A percentile compares a stretch with the other conserved stretches of the same genome.
Evolutionary conservation across 2,888 invertebrate genomes (phyloP).

Genomic region (Phyllotreta striolata): DNA sequence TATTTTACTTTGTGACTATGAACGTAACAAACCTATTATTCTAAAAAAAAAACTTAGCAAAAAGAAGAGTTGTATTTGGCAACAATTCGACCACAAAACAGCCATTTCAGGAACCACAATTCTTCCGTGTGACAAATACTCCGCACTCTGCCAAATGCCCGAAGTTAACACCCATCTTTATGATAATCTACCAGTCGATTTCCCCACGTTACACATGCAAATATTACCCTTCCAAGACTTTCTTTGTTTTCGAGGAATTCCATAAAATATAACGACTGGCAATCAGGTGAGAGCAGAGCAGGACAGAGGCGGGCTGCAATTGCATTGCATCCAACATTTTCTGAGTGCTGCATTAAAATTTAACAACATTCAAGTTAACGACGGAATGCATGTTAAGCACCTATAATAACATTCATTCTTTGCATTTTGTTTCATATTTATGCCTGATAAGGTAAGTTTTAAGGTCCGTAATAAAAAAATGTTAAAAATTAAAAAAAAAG

Average conservation of each 20-base stretch:
- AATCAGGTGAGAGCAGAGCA: constrained; percentile 12
- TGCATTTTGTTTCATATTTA: too few relatives aligned
- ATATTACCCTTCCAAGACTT: constrained; percentile 21
- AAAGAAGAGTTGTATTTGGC: constrained; percentile 3
- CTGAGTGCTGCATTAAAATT: too few relatives aligned
- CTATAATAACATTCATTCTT: too few relatives aligned
- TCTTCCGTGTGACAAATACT: constrained; percentile 11
- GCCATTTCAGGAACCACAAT: constrained; percentile 4
- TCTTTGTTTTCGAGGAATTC: constrained; percentile 22
- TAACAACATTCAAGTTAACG: too few relatives aligned
- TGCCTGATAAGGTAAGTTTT: too few relatives aligned
- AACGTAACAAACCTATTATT: constrained; percentile 11
- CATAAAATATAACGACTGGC: constrained; percentile 24
- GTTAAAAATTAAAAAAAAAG: too few relatives aligned
- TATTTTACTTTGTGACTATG: background rate
- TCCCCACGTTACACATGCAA: constrained; percentile 31
- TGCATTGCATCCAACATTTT: too few relatives aligned
- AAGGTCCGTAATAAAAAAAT: background rate
- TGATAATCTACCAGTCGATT: constrained; percentile 27
- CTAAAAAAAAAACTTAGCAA: constrained; percentile 4
- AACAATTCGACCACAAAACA: constrained; percentile 11
- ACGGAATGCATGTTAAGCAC: too few relatives aligned
- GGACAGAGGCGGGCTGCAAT: too few relatives aligned
- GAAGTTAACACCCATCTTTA: constrained; percentile 22
- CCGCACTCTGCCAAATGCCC: constrained; percentile 6